Evolutionary conservation across 2,113 vertebrate genomes (phyloP), one percentile per base, ranked within the genome.

Genomic region (Camelus dromedarius): DNA sequence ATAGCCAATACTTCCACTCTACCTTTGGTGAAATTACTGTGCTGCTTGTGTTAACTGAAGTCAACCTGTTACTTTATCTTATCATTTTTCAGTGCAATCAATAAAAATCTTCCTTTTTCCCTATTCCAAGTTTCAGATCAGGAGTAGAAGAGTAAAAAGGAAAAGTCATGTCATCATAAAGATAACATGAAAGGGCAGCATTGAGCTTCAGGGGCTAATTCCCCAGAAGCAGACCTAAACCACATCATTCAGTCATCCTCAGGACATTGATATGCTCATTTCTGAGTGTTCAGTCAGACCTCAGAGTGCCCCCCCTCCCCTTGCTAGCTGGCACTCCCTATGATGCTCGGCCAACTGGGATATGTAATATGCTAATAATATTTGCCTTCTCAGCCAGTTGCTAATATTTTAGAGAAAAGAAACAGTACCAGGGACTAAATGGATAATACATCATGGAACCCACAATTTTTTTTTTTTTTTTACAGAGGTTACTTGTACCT

Each of bases 371-470:
- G 56, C 48, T 84, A 87, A n/a, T 52, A 42, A 52, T 26, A 30
- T 30, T 19, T 48, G 67, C 85, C 56, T 93, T 66, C 80, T 66
- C 75, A 87, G 69, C 80, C 75, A 87, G 46, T n/a, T 92, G 42
- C 62, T 92, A 64, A 15, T 76, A 77, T 82, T 96, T 94, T 84
- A 92, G 73, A 95, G 83, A 76, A 92, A 73, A 89, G 32, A 64
- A 90, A 32, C 3, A 52, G 77, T 32, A 90, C 32, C 48, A 38
- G 62, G 38, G 28, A 67, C 58, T 70, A 76, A 89, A 46, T 28
- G 18, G 64, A 30, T 70, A n/a, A 52, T 14, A 75, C 28, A 60
- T 89, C 69, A 82, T 48, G n/a, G 75, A 87, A 58, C 69, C 19
- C 56, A 93, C 69, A 56, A 11, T 38, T 66, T 16, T 32, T 77